Percentiles rank a stretch among this genome's conserved stretches.
phyloP scores from a whole-genome alignment of 2,888 invertebrate genomes.

The Melikaiella ostensackeni region DNA sequence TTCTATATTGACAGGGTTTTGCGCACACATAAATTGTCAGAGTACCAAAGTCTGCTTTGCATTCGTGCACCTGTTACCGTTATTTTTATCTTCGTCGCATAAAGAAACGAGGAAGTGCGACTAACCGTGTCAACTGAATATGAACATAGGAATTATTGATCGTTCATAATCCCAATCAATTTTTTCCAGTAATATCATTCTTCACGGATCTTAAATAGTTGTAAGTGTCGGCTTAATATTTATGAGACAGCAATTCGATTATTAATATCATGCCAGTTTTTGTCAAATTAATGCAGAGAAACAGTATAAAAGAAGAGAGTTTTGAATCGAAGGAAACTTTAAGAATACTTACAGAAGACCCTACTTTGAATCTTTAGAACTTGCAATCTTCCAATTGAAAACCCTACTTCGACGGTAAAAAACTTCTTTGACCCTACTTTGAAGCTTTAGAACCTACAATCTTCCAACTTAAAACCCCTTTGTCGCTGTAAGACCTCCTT shows the following conservation, averaged over 20 bases:
- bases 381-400: no score
- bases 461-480: no score
- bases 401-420: no score
- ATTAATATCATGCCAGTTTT: no score
- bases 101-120: conserved; percentile 10
- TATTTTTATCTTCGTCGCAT: conserved; percentile 32
- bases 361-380: no score
- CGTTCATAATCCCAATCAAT: conserved; percentile 1
- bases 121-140: conserved; percentile 18
- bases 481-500: no score
- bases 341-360: no score
- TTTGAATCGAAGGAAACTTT: no score
- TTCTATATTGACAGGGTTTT: conserved; percentile 10
- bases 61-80: conserved; percentile 37
- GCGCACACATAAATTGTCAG: conserved; percentile 29
- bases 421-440: no score
- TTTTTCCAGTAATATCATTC: background rate
- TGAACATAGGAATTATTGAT: conserved; percentile 17
- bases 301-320: no score
- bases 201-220: background rate
- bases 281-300: no score
- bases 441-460: no score
- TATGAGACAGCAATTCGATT: background rate
- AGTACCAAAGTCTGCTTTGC: conserved; percentile 31
- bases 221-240: background rate